Evolutionary conservation across 2,888 invertebrate species (phyloP), one percentile per base, ranked within the genome.

Genomic region (Buathra laborator): DNA sequence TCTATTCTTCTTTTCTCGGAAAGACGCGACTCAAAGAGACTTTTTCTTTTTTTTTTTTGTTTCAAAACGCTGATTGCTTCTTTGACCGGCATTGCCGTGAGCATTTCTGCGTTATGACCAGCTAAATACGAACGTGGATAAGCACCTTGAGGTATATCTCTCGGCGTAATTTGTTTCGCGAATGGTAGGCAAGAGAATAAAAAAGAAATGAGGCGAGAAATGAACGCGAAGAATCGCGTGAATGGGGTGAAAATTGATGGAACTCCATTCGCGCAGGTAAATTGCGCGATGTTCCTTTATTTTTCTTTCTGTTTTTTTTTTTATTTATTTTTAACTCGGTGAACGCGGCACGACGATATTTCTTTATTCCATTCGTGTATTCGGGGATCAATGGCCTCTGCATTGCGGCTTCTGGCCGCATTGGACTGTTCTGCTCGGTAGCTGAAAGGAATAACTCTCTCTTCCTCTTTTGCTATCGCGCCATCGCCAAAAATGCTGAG

Each of bases 371-470:
- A 66, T 86, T 78, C 79, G 82, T 72, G 84, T 79, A 82, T 84
- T 79, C 64, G 78, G 83, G 82, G 87, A 87, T 87, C 87, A 87
- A 87, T 86, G 87, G 82, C 84, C 84, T 76, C 87, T 86, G 87
- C 87, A 87, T 84, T 87, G 86, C 87, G 80, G 87, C 74, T 80
- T 62, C 72, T 78, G 81, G 84, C 84, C 77, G 74, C 48, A 78
- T 77, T 48, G 37, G 46, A 48, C 37, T 46, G 19, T 48, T 48
- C 14, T 51, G 46, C 16, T 32, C 46, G 44, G 46, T 62, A 62
- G 32, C 62, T 67, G 53, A 78, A 19, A 32, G 77, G 81, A 81
- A 44, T 74, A 70, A 81, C 62, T 72, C 68, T 64, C 56, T 72
- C 76, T 44, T 68, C 62, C n/a, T 79, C 29, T 53, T 53, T 70